phyloP scores from a whole-genome alignment of 2,113 vertebrate genomes.

The Pteropus alecto region DNA sequence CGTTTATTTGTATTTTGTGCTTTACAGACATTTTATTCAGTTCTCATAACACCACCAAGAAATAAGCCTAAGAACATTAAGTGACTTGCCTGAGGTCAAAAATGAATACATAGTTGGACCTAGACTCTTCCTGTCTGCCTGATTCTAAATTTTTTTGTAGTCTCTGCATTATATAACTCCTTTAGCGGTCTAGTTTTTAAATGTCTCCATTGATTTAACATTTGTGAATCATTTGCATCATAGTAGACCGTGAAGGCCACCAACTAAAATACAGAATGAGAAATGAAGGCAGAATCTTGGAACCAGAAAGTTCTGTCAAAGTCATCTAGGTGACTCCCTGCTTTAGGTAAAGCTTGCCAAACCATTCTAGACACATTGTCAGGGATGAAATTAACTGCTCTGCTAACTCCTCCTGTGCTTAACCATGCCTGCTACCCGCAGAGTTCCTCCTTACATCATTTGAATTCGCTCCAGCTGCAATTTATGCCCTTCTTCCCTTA shows the following conservation, averaged over 20 bases:
- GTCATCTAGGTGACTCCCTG: conserved; percentile 28
- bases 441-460: conserved; percentile 55
- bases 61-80: neutral
- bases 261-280: neutral
- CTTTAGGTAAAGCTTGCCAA: conserved; percentile 27
- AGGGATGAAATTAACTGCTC: conserved; percentile 54
- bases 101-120: neutral
- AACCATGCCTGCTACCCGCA: conserved; percentile 34
- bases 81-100: neutral
- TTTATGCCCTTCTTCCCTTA: conserved; percentile 34
- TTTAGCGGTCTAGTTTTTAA: neutral
- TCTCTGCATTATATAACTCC: neutral
- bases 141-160: neutral
- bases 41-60: neutral
- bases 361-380: conserved; percentile 60
- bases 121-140: neutral
- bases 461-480: conserved; percentile 62
- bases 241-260: neutral
- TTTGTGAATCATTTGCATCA: neutral
- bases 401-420: conserved; percentile 48
- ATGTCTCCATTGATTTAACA: neutral
- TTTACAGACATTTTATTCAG: neutral
- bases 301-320: conserved; percentile 55
- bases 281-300: conserved; percentile 44
- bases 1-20: neutral